A percentile compares a stretch with the other conserved stretches of the same genome.
These are phyloP conservation scores for Malurus leucopterus DNA, from an alignment of 2,797 vertebrate genomes.

Conservation along the genomic window DNA sequence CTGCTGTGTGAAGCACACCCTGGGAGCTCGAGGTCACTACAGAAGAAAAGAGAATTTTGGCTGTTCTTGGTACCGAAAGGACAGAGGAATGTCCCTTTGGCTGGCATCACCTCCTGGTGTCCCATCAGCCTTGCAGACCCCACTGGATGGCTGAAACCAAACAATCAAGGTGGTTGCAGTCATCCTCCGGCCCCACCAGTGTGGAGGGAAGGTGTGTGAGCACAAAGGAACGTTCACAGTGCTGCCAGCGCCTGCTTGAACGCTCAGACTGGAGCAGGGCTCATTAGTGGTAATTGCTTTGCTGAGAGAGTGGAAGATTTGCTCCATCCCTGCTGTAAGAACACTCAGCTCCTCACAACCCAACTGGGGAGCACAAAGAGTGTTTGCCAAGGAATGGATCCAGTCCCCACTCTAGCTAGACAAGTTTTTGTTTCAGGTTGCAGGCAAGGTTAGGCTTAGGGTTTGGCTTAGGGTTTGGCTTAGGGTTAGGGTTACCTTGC, in stretches of 20 bases:
- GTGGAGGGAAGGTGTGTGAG: neutral
- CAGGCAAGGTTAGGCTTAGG: neutral
- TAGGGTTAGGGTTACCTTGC: too few relatives aligned
- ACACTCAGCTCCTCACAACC: neutral
- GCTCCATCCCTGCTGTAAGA: neutral
- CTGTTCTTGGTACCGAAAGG: neutral
- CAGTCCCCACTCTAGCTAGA: fast-evolving
- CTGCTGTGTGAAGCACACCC: neutral
- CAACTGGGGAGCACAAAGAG: neutral
- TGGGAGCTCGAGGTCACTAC: fast-evolving
- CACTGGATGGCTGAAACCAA: neutral
- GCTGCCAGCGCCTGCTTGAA: neutral
- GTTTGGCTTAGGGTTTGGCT: too few relatives aligned
- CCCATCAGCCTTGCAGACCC: neutral
- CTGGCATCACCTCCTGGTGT: neutral
- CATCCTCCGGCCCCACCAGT: fast-evolving
- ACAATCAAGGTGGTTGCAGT: neutral
- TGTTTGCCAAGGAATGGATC: neutral
- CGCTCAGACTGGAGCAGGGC: neutral
- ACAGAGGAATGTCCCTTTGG: fast-evolving
- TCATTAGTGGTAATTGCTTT: neutral
- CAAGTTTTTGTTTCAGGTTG: neutral
- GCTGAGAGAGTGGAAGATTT: neutral
- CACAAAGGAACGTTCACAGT: neutral
- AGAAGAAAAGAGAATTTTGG: neutral